Base-by-base conservation (phyloP, 2,113 vertebrate genomes). In the Tautogolabrus adspersus region DNA sequence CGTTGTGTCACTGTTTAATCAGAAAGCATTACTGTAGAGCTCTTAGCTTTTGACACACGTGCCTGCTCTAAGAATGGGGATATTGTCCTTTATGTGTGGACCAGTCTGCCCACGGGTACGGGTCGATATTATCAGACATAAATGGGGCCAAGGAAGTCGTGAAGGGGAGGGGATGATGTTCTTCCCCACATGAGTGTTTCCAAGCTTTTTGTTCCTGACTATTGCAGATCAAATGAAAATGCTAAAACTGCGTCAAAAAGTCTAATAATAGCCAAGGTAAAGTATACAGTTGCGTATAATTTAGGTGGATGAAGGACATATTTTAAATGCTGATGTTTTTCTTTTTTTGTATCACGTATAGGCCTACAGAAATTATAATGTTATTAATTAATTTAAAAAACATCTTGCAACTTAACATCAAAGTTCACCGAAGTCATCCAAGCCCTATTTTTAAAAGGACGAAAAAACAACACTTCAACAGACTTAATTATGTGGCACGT, bases 381-480 rank as follows among this genome's bases (percentile, higher is more conserved):
- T 21, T 3, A 66, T 37, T 10, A 10, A 65, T 23, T 68, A 19
- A 34, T 19, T n/a, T 34, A 34, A 34, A 34, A 34, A 34, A 34
- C 4, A 10, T 19, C 56, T 8, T 2, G 8, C n/a, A 21, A 58
- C 26, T 44, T 10, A 0, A 72, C 60, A 79, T 86, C 34, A 82
- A 77, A 79, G 71, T 74, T 89, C 67, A 75, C 9, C 44, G 3
- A 6, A 37, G 10, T 66, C 19, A 37, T 71, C 5, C 10, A 34
- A 34, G 3, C 30, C 30, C 30, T 34, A 34, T 34, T 34, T 34
- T 34, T 6, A 34, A 34, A 34, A 6, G 30, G 30, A 6, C 51
- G 71, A 62, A 68, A 73, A 80, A 86, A 72, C 79, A 89, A 78
- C 84, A 82, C 49, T 0, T 30, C 18, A 72, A 67, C 67, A 79